Conservation (phyloP, 2,797 vertebrate genomes). For the Hoplostethus atlanticus region DNA sequence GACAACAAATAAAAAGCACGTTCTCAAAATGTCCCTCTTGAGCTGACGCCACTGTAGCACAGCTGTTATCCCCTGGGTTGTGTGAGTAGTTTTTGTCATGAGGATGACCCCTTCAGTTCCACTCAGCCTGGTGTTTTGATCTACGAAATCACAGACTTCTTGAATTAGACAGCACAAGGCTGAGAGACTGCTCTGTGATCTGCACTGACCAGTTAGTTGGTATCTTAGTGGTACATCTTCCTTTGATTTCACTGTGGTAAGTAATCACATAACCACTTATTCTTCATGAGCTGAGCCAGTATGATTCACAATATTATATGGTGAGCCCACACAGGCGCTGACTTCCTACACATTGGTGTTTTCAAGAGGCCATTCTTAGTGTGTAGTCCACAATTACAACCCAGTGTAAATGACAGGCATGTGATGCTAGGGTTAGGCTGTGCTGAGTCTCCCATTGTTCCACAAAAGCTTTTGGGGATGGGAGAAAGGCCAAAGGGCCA, state of each 20-base stretch:
- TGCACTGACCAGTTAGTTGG: conserved; percentile 17
- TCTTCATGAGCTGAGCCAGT: conserved; percentile 16
- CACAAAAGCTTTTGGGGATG: conserved; percentile 14
- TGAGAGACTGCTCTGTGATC: conserved; percentile 1
- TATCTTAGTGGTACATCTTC: conserved; percentile 20
- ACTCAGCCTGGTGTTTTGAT: conserved; percentile 17
- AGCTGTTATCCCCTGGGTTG: conserved; percentile 3
- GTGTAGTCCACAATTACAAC: conserved; percentile 5
- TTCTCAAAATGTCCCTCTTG: conserved; percentile 7
- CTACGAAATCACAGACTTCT: conserved; percentile 45
- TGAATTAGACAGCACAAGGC: conserved; percentile 1
- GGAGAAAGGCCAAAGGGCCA: conserved; percentile 28
- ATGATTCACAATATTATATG: conserved; percentile 26
- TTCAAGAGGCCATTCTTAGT: conserved; percentile 12
- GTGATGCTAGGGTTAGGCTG: conserved; percentile 15
- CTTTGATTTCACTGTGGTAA: conserved; percentile 3
- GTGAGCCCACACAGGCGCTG: conserved; percentile 11
- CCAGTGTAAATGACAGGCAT: conserved; percentile 27
- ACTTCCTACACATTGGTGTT: not conserved
- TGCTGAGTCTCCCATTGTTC: conserved; percentile 29
- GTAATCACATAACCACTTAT: conserved; percentile 28
- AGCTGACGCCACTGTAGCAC: not conserved
- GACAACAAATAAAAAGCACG: not conserved
- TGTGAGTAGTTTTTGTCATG: not conserved
- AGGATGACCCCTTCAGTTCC: not conserved